Percentiles rank a stretch among this genome's conserved stretches.
Evolutionary conservation across 1,140 invertebrate species (phyloP).

Genomic region (Galleria mellonella): DNA sequence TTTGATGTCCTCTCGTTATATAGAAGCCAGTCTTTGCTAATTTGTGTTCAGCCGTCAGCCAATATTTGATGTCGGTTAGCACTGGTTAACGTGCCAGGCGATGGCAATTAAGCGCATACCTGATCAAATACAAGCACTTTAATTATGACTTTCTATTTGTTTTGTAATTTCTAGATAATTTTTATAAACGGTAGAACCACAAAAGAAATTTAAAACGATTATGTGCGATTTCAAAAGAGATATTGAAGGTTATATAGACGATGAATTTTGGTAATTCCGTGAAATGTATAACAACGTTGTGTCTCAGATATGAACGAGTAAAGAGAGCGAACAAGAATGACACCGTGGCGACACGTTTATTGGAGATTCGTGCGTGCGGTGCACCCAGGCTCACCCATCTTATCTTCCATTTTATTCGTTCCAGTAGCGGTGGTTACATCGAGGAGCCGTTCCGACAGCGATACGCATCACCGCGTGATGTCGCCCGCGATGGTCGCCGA

Average conservation of each 20-base stretch:
- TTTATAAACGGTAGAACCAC: too few relatives aligned
- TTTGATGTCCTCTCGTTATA: constrained; percentile 29
- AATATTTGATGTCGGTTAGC: constrained; percentile 1
- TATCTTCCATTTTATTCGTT: constrained; percentile 9
- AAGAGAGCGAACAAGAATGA: background rate
- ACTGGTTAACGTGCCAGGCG: background rate
- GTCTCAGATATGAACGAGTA: too few relatives aligned
- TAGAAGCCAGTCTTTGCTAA: constrained; percentile 21
- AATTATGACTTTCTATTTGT: too few relatives aligned
- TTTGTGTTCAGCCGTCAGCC: constrained; percentile 5
- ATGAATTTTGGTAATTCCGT: too few relatives aligned
- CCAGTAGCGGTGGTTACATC: constrained; percentile 34
- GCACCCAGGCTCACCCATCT: constrained; percentile 23
- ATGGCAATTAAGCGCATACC: too few relatives aligned
- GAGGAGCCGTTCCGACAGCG: constrained; percentile 1
- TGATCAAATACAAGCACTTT: too few relatives aligned
- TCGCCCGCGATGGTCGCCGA: constrained; percentile 36
- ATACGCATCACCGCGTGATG: constrained; percentile 54
- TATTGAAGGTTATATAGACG: too few relatives aligned
- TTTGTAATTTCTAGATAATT: too few relatives aligned
- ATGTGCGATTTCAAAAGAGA: too few relatives aligned
- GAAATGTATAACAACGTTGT: too few relatives aligned
- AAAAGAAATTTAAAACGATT: too few relatives aligned
- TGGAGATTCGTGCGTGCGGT: constrained; percentile 42
- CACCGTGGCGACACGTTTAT: constrained; percentile 40